A percentile compares a stretch with the other conserved stretches of the same genome.
phyloP scores from a whole-genome alignment of 1,140 invertebrate species.

The Steinernema feltiae region DNA sequence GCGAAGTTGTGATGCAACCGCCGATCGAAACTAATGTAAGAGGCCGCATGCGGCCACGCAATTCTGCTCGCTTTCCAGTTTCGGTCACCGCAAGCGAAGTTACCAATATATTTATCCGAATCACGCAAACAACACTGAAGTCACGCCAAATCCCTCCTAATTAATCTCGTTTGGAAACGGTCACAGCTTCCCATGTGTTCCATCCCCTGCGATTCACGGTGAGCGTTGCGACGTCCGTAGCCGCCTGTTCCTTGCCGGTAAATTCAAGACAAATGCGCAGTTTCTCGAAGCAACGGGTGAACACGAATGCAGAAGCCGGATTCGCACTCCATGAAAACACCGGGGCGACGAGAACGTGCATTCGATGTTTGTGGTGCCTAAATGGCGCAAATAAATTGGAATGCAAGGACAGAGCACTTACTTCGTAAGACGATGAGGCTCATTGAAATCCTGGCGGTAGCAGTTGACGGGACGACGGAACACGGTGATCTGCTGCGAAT shows the following conservation, averaged over 20 bases:
- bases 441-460: neutral
- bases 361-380: conserved; percentile 21
- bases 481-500: conserved; percentile 16
- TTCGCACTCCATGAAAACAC: conserved; percentile 17
- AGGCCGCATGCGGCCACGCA: too few species aligned
- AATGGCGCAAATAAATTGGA: too few species aligned
- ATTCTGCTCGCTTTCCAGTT: too few species aligned
- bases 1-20: too few species aligned
- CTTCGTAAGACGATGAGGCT: neutral
- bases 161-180: neutral
- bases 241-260: neutral
- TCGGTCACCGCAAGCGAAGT: too few species aligned
- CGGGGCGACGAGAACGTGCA: conserved; percentile 26
- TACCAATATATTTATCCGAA: too few species aligned
- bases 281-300: conserved; percentile 18
- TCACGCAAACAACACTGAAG: too few species aligned
- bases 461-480: conserved; percentile 16
- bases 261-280: conserved; percentile 14
- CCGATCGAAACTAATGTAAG: too few species aligned
- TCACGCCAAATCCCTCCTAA: too few species aligned
- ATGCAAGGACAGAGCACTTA: too few species aligned
- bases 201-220: neutral
- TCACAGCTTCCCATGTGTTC: neutral
- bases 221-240: neutral
- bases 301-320: conserved; percentile 12